Percentiles rank a stretch among this genome's conserved stretches.
phyloP scores from a whole-genome alignment of 2,113 vertebrate genomes.

The Entelurus aequoreus region DNA sequence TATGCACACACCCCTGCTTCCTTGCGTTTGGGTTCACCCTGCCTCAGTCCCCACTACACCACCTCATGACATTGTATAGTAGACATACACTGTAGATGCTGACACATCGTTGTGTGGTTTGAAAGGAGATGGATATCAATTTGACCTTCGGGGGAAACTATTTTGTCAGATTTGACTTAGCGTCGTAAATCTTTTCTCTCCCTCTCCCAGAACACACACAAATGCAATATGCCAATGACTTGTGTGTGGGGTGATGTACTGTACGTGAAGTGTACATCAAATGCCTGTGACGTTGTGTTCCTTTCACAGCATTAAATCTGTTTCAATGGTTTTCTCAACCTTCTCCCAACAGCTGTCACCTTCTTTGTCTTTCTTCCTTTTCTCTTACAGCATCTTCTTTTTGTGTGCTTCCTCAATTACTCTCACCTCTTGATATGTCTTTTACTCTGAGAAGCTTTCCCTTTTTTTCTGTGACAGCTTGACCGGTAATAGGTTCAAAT shows the following conservation, averaged over 20 bases:
- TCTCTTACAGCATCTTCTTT: too few species aligned
- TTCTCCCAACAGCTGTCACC: too few species aligned
- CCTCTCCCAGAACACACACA: background rate
- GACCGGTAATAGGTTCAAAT: slow-evolving; percentile 27
- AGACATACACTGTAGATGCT: slow-evolving; percentile 12
- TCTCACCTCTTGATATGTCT: background rate
- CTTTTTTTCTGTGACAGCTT: slow-evolving; percentile 7
- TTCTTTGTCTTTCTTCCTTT: too few species aligned
- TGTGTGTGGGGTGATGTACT: too few species aligned
- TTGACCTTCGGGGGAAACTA: slow-evolving; percentile 28
- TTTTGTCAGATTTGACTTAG: slow-evolving; percentile 7
- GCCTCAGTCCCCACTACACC: too few species aligned
- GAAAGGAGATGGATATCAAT: slow-evolving; percentile 35
- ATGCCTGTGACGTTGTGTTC: too few species aligned
- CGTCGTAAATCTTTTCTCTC: background rate
- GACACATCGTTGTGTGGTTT: slow-evolving; percentile 36
- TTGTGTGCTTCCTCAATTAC: too few species aligned
- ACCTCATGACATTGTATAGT: background rate
- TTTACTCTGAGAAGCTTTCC: background rate
- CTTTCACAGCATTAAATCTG: too few species aligned
- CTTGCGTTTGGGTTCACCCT: too few species aligned
- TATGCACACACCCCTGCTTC: too few species aligned
- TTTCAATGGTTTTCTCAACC: too few species aligned
- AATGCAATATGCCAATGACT: background rate
- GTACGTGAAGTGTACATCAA: too few species aligned